These are phyloP conservation scores for Diabrotica virgifera DNA, from an alignment of 1,140 invertebrate genomes.

Conservation along the genomic window DNA sequence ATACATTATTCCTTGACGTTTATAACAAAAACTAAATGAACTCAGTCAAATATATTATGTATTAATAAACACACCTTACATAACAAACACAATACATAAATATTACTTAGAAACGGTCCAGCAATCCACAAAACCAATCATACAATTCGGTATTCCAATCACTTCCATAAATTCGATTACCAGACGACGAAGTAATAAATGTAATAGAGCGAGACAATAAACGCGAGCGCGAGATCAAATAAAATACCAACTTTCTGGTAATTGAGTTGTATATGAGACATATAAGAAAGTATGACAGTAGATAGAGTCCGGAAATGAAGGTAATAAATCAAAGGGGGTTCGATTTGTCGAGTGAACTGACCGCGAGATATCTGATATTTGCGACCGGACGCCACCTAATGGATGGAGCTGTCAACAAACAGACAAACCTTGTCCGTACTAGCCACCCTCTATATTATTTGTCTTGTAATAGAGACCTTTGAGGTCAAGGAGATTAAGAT, in stretches of 20 bases:
- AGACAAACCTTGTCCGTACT: constrained; percentile 14
- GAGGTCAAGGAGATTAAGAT: constrained; percentile 7
- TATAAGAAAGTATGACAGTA: constrained; percentile 35
- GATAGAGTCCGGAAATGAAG: constrained; percentile 38
- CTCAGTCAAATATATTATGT: too few relatives aligned
- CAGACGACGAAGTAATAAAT: constrained; percentile 11
- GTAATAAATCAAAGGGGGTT: constrained; percentile 43
- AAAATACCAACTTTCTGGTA: constrained; percentile 22
- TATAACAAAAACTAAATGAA: too few relatives aligned
- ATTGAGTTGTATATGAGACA: constrained; percentile 35
- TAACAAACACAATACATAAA: too few relatives aligned
- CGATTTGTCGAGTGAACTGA: constrained; percentile 41
- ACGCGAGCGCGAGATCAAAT: constrained; percentile 15
- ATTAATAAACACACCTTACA: too few relatives aligned
- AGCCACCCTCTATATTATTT: constrained; percentile 8
- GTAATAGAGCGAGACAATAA: constrained; percentile 7
- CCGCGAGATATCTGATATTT: constrained; percentile 42
- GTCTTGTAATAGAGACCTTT: background rate
- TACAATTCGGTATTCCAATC: background rate
- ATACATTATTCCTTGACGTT: too few relatives aligned
- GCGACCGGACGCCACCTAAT: constrained; percentile 41
- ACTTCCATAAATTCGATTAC: background rate
- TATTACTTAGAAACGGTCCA: too few relatives aligned
- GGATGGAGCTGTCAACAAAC: constrained; percentile 42
- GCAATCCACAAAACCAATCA: background rate